Percentiles rank a stretch among this genome's conserved stretches.
These are phyloP conservation scores for Psettodes erumei DNA, from an alignment of 2,113 vertebrate genomes.

Conservation along the genomic window DNA sequence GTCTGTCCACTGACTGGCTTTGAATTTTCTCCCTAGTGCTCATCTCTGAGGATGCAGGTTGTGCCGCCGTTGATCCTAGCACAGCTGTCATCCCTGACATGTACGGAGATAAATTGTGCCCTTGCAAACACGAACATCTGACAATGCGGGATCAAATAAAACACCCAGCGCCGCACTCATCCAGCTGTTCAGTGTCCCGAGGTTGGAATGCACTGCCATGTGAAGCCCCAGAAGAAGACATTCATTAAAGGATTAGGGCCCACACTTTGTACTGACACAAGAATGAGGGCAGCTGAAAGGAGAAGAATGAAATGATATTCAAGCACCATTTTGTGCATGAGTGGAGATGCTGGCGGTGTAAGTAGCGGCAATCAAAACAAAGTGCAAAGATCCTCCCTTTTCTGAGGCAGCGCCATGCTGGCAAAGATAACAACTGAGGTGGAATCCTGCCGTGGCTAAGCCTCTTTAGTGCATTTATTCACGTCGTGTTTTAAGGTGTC, in stretches of 20 bases:
- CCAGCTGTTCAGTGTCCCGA: constrained; percentile 64
- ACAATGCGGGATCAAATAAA: constrained; percentile 66
- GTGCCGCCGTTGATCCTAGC: constrained; percentile 3
- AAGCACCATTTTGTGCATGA: constrained; percentile 73
- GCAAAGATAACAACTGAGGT: constrained; percentile 63
- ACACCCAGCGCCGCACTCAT: constrained; percentile 38
- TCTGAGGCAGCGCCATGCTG: constrained; percentile 54
- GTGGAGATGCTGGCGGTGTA: constrained; percentile 71
- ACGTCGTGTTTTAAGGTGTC: constrained; percentile 62
- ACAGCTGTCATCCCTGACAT: constrained; percentile 34
- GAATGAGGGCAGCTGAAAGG: constrained; percentile 72
- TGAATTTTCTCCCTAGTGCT: constrained; percentile 13
- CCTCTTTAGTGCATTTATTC: constrained; percentile 47
- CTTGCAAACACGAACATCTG: constrained; percentile 46
- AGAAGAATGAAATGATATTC: constrained; percentile 72
- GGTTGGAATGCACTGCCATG: constrained; percentile 71
- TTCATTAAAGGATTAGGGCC: constrained; percentile 73
- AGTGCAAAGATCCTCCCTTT: constrained; percentile 68
- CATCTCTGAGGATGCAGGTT: constrained; percentile 13
- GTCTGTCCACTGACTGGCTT: constrained; percentile 1
- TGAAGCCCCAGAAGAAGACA: constrained; percentile 66
- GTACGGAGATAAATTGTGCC: constrained; percentile 19
- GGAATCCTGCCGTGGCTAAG: constrained; percentile 57
- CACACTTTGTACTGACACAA: constrained; percentile 76
- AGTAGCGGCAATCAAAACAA: constrained; percentile 74